Percentiles rank a stretch among this genome's conserved stretches.
Conservation (phyloP, 2,888 invertebrate species). For the Hartigia nigra region DNA sequence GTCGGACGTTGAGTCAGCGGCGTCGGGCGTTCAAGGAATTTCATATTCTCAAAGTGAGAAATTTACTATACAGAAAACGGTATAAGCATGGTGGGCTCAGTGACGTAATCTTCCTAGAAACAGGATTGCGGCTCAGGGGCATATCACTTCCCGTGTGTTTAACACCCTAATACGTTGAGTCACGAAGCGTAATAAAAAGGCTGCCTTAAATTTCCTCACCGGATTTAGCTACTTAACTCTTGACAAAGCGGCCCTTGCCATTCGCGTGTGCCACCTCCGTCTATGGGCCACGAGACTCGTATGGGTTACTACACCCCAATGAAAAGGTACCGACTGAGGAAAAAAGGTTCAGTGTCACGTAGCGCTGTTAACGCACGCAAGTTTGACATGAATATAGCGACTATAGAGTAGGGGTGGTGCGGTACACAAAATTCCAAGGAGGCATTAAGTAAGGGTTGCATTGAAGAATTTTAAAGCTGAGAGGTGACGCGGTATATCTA, state of each 20-base stretch:
- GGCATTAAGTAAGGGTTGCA: not conserved
- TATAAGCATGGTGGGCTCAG: constrained; percentile 19
- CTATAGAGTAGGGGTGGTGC: not conserved
- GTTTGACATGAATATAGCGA: not conserved
- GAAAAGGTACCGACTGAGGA: not conserved
- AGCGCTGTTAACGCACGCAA: not conserved
- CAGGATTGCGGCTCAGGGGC: constrained; percentile 10
- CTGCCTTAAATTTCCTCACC: constrained; percentile 32
- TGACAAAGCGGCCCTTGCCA: constrained; percentile 13
- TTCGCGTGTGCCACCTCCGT: not conserved
- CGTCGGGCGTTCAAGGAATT: constrained; percentile 37
- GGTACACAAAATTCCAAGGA: not conserved
- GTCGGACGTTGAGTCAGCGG: constrained; percentile 13
- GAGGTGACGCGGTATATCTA: not conserved
- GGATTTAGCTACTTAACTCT: constrained; percentile 32
- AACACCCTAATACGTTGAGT: constrained; percentile 7
- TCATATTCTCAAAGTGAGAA: constrained; percentile 51
- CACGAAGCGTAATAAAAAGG: constrained; percentile 32
- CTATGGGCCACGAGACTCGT: not conserved
- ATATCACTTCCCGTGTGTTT: not conserved
- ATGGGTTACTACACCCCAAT: not conserved
- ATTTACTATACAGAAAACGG: constrained; percentile 37
- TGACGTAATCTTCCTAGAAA: constrained; percentile 1
- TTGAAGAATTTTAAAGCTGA: not conserved
- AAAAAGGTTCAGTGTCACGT: not conserved